phyloP scores from a whole-genome alignment of 2,113 vertebrate species.

The Fregata magnificens region DNA sequence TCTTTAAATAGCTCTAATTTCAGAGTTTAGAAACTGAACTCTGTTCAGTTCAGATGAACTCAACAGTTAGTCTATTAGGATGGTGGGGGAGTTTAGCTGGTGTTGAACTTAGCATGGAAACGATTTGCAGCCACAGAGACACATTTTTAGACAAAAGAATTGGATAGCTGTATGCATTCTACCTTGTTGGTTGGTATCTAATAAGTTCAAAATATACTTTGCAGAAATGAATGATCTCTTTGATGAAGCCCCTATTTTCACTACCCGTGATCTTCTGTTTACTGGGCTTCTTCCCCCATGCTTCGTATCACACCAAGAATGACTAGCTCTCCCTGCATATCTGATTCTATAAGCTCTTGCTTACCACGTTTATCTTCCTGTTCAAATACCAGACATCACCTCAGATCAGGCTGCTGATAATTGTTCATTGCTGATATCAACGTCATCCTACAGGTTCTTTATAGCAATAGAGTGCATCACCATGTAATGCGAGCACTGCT shows the following conservation, averaged over 20 bases:
- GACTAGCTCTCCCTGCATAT: background rate
- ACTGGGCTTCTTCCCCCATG: background rate
- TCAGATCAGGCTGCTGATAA: background rate
- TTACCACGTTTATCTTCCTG: background rate
- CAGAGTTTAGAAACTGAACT: too few relatives aligned
- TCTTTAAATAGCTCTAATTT: background rate
- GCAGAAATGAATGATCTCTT: background rate
- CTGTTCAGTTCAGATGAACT: too few relatives aligned
- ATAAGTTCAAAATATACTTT: background rate
- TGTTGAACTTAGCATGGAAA: background rate
- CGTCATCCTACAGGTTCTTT: background rate
- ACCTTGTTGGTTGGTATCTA: background rate
- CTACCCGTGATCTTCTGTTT: background rate
- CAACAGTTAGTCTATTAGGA: background rate
- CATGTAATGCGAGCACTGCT: background rate
- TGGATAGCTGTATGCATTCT: background rate
- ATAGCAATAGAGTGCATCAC: background rate
- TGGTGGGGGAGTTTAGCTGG: background rate
- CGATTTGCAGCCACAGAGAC: background rate
- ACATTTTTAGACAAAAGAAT: background rate
- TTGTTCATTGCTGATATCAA: background rate
- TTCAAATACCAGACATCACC: background rate
- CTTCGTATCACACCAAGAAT: background rate
- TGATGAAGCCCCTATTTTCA: background rate
- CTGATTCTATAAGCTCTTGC: background rate